A percentile compares a stretch with the other conserved stretches of the same genome.
Conservation (phyloP, 2,797 vertebrate species). For the Pipistrellus pipistrellus region DNA sequence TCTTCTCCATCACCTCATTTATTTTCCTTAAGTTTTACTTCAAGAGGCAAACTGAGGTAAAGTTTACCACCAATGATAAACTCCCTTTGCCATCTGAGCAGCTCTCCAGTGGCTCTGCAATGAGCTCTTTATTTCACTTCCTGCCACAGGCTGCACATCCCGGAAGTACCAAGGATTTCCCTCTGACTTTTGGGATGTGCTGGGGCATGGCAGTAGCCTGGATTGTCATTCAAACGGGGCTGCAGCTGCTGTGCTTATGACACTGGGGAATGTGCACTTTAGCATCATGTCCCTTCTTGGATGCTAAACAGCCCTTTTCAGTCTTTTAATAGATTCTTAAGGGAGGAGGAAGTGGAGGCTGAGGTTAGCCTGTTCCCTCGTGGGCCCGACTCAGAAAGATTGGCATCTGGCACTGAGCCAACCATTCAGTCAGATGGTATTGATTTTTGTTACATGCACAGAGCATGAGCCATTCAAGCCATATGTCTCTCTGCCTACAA, state of each 20-base stretch:
- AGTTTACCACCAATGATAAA: background rate
- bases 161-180: slow-evolving; percentile 45
- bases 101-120: background rate
- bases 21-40: slow-evolving; percentile 43
- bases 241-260: slow-evolving; percentile 42
- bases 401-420: slow-evolving; percentile 71
- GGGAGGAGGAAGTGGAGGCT: slow-evolving; percentile 71
- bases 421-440: slow-evolving; percentile 62
- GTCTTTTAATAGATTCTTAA: slow-evolving; percentile 77
- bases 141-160: background rate
- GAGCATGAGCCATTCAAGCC: background rate
- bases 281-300: background rate
- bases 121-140: background rate
- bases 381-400: slow-evolving; percentile 51
- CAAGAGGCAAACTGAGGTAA: background rate
- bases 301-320: slow-evolving; percentile 58
- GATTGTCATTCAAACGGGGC: background rate
- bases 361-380: slow-evolving; percentile 63
- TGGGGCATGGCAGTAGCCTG: too few species aligned
- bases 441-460: slow-evolving; percentile 52
- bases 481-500: slow-evolving; percentile 20
- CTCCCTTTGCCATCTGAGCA: background rate
- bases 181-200: background rate
- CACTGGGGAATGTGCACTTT: background rate
- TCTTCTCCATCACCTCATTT: background rate